Percentiles rank a stretch among this genome's conserved stretches.
Conservation (phyloP, 2,113 vertebrate genomes). For the Lepus timidus region DNA sequence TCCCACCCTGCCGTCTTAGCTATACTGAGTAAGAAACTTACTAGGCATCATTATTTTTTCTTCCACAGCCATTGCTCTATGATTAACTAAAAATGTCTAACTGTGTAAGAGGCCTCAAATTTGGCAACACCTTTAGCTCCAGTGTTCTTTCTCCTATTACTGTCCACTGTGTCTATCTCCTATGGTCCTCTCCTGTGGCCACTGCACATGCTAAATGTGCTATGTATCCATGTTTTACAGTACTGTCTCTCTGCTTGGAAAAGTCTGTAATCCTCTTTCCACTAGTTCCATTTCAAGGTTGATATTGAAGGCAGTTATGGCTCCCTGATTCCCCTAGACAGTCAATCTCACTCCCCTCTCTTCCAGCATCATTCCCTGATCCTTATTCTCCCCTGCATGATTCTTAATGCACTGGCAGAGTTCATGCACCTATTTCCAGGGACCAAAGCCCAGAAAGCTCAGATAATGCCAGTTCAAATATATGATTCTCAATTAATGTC, state of each 20-base stretch:
- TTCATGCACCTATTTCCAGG: neutral
- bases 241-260: neutral
- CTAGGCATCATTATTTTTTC: neutral
- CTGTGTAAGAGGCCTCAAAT: neutral
- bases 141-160: neutral
- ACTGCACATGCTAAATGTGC: neutral
- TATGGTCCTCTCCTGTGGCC: too few species aligned
- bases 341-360: neutral
- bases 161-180: neutral
- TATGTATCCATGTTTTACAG: rapidly evolving
- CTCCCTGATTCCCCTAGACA: neutral
- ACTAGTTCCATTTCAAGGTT: neutral
- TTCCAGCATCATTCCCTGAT: too few species aligned
- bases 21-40: neutral
- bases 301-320: neutral
- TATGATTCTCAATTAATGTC: neutral
- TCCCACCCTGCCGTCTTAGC: neutral
- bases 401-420: neutral
- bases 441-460: neutral
- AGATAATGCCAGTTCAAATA: neutral
- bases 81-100: neutral
- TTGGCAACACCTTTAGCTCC: too few species aligned
- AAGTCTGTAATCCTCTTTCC: neutral
- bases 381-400: neutral
- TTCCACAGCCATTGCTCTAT: neutral